phyloP scores from a whole-genome alignment of 2,113 vertebrate species.

The Lycocorax pyrrhopterus region DNA sequence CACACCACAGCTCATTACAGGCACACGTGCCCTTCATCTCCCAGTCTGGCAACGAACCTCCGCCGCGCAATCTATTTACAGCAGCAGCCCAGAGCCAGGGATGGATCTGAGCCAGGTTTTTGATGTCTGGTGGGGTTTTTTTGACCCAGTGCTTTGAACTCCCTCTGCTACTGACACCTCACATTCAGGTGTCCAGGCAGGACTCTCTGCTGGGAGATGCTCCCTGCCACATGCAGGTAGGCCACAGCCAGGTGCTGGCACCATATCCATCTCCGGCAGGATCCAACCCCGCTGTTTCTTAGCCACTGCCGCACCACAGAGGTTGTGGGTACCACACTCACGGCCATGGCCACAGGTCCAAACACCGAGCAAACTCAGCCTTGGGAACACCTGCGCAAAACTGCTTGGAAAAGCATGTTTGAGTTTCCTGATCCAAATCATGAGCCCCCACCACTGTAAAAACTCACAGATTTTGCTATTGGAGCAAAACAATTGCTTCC shows the following conservation, averaged over 20 bases:
- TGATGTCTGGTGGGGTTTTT: not conserved
- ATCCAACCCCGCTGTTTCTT: not conserved
- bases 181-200: not conserved
- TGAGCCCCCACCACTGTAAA: not conserved
- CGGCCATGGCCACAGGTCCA: rapidly evolving
- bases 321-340: not conserved
- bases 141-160: not conserved
- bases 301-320: not conserved
- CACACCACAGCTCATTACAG: not conserved
- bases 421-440: not conserved
- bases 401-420: not conserved
- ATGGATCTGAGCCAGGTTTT: not conserved
- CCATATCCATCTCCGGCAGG: not conserved
- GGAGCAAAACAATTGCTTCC: not conserved
- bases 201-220: not conserved
- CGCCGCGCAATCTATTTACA: not conserved
- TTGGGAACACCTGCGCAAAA: not conserved
- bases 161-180: not conserved
- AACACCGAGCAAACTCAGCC: not conserved
- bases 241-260: not conserved
- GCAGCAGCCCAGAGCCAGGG: slow-evolving; percentile 3
- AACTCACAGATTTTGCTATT: not conserved
- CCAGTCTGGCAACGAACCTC: slow-evolving; percentile 9
- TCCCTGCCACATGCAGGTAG: rapidly evolving
- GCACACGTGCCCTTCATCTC: slow-evolving; percentile 9